Evolutionary conservation across 2,888 invertebrate genomes (phyloP).

Genomic region (Euproctis similis): DNA sequence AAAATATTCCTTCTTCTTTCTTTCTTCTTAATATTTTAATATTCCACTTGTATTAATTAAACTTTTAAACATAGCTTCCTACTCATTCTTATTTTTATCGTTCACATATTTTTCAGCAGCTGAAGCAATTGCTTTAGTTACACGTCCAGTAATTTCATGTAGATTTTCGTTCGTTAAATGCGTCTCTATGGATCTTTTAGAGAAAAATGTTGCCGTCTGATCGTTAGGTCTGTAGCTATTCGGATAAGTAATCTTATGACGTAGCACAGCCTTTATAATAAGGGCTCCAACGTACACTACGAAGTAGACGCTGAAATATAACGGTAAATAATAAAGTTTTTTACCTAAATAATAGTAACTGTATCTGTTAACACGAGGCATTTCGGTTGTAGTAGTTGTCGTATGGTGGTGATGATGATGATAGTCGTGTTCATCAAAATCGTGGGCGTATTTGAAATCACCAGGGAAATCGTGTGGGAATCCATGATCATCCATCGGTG

Average conservation of each 20-base stretch:
- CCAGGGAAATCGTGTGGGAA: conserved; percentile 65
- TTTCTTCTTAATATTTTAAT: conserved; percentile 2
- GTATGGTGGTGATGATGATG: conserved; percentile 46
- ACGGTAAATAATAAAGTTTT: conserved; percentile 83
- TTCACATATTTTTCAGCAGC: conserved; percentile 59
- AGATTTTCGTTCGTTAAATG: conserved; percentile 66
- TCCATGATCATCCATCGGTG: conserved; percentile 42
- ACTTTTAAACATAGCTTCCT: conserved; percentile 8
- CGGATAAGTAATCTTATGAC: conserved; percentile 81
- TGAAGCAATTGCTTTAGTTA: conserved; percentile 57
- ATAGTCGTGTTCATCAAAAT: conserved; percentile 57
- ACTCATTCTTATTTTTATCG: conserved; percentile 20
- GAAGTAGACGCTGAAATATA: conserved; percentile 84
- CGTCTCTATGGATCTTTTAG: conserved; percentile 56
- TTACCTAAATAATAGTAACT: conserved; percentile 85
- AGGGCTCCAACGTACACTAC: conserved; percentile 82
- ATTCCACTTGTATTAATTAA: conserved; percentile 5
- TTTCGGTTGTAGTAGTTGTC: conserved; percentile 65
- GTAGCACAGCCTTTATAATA: conserved; percentile 81
- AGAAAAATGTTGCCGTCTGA: conserved; percentile 54
- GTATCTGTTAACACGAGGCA: conserved; percentile 77
- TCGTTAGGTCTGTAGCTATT: conserved; percentile 70
- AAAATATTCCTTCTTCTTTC: conserved; percentile 1
- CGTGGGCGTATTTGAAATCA: conserved; percentile 55
- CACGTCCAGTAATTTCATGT: conserved; percentile 62